Evolutionary conservation across 2,797 vertebrate genomes (phyloP), one percentile per base, ranked within the genome.

Genomic region (Erethizon dorsatum): DNA sequence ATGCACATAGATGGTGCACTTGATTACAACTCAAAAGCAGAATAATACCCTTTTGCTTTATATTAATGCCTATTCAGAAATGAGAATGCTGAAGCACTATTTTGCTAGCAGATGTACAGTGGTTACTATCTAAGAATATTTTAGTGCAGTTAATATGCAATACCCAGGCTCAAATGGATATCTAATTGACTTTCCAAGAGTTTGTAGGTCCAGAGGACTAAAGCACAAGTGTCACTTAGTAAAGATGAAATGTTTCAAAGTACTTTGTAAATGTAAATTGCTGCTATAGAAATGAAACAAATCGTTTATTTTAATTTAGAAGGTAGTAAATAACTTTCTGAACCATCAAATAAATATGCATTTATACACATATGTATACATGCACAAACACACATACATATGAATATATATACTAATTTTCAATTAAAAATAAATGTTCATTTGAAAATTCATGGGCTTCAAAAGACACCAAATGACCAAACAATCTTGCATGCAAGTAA

Each of bases 21-120:
- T 95, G 90, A 94, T 96, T 93, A 71, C 26, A 94, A 22, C 10
- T 11, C 41, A 73, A 90, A 95, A 95, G 20, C 13, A 20, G 50
- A 91, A 94, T 52, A 93, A 92, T 89, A 88, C 2, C 17, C 26
- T 92, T 47, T 59, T 92, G 33, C 37, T 92, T 88, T 79, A 57
- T 28, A 65, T 87, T 89, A 88, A 92, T 94, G 75, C 10, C 59
- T 91, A 88, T 75, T 96, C 63, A 95, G 47, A 94, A 94, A 93
- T 37, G 13, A 91, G 28, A 95, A 94, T 89, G 45, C 22, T 50
- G 79, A 92, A 91, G 57, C 65, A 94, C 78, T 87, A 84, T 90
- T 79, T 97, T 88, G 47, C 56, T 78, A 86, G 33, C n/a, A 85
- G 65, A 88, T 77, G 45, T 45, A 80, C 33, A 86, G 2, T 26